Evolutionary conservation across 2,888 invertebrate genomes (phyloP).

Genomic region (Ophonus ardosiacus): DNA sequence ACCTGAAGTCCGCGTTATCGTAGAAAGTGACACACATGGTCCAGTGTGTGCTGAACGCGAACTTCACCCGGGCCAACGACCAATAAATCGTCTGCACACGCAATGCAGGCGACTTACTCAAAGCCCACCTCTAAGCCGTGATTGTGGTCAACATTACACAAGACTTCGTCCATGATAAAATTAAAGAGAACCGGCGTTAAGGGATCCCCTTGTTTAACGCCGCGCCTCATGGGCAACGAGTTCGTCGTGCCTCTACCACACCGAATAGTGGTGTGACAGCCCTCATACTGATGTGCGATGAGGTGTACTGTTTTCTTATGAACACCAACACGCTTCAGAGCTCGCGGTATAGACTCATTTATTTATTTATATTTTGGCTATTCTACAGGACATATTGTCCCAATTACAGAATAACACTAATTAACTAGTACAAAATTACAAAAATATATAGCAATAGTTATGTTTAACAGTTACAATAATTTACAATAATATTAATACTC

Average conservation of each 20-base stretch:
- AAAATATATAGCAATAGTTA: too few species aligned
- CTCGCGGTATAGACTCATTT: not conserved
- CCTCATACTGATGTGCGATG: not conserved
- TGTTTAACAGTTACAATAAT: too few species aligned
- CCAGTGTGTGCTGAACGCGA: not conserved
- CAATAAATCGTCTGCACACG: not conserved
- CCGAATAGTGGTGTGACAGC: not conserved
- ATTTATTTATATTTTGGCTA: not conserved
- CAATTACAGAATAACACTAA: too few species aligned
- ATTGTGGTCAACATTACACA: not conserved
- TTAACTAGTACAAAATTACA: too few species aligned
- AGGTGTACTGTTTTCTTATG: not conserved
- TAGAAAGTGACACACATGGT: not conserved
- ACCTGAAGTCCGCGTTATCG: not conserved
- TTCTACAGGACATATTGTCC: too few species aligned
- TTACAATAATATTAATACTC: too few species aligned
- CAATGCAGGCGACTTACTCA: too few species aligned
- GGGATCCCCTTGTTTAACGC: constrained; percentile 21
- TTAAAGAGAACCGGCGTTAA: too few species aligned
- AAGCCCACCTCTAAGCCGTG: too few species aligned
- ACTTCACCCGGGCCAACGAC: not conserved
- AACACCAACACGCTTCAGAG: not conserved
- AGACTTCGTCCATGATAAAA: not conserved
- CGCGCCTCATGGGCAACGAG: too few species aligned
- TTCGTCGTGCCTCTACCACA: too few species aligned